These are phyloP conservation scores for Melanotaenia trifasciata DNA, from an alignment of 2,797 vertebrate species.

Conservation along the genomic window DNA sequence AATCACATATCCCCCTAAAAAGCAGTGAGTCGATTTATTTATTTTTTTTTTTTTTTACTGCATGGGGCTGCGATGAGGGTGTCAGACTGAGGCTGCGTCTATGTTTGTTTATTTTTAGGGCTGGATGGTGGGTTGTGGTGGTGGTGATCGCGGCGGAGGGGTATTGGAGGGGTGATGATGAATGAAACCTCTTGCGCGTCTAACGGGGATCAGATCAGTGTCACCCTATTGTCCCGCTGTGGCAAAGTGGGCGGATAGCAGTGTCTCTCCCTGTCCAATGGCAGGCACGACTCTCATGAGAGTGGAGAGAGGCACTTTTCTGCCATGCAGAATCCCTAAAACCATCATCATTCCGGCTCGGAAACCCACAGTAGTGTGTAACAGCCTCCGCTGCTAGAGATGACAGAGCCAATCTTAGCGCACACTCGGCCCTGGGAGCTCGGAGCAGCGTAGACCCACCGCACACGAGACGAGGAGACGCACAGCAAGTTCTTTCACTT, in stretches of 20 bases:
- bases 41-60: neutral
- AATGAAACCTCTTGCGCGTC: conserved; percentile 74
- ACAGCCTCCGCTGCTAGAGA: conserved; percentile 87
- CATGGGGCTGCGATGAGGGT: conserved; percentile 53
- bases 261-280: conserved; percentile 89
- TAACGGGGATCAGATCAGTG: conserved; percentile 80
- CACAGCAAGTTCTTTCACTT: conserved; percentile 45
- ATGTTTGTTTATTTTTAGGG: conserved; percentile 69
- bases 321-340: conserved; percentile 89
- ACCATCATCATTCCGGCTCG: conserved; percentile 87
- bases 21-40: neutral
- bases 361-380: conserved; percentile 81
- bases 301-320: conserved; percentile 83
- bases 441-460: conserved; percentile 81
- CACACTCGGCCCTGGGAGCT: conserved; percentile 84
- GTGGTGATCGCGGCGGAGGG: conserved; percentile 12
- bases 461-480: conserved; percentile 70
- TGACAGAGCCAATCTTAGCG: conserved; percentile 86
- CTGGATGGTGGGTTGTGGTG: conserved; percentile 38
- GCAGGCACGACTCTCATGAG: conserved; percentile 90
- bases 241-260: conserved; percentile 89
- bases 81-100: conserved; percentile 48
- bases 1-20: conserved; percentile 30
- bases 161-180: conserved; percentile 44
- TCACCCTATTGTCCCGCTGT: conserved; percentile 85